phyloP scores from a whole-genome alignment of 2,888 invertebrate species.

The Apoderus coryli region DNA sequence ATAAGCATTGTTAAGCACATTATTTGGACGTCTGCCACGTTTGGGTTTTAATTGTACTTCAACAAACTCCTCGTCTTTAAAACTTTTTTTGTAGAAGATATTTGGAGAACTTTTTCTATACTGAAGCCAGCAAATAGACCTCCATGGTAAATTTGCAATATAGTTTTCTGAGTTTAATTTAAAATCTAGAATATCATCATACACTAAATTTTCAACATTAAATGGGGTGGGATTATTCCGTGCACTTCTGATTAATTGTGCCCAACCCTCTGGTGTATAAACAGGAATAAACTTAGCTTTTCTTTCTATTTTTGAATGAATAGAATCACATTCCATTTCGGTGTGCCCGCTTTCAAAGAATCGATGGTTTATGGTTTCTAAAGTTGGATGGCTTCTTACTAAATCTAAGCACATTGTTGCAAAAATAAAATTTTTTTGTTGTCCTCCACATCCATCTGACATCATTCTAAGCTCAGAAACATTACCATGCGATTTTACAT shows the following conservation, averaged over 20 bases:
- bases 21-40: conserved; percentile 12
- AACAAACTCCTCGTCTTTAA: conserved; percentile 12
- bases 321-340: conserved; percentile 11
- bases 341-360: conserved; percentile 18
- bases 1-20: too few species aligned
- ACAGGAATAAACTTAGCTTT: conserved; percentile 20
- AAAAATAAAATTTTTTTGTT: conserved; percentile 14
- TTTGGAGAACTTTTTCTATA: conserved; percentile 11
- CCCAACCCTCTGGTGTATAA: conserved; percentile 20
- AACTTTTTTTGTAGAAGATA: conserved; percentile 15
- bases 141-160: conserved; percentile 9
- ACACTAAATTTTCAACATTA: conserved; percentile 12
- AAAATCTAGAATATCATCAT: conserved; percentile 15
- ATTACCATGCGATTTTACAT: conserved; percentile 11
- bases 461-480: conserved; percentile 14
- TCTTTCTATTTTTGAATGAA: conserved; percentile 21
- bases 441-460: conserved; percentile 15
- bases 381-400: conserved; percentile 10
- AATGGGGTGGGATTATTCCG: conserved; percentile 15
- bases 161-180: conserved; percentile 7
- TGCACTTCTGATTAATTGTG: conserved; percentile 17
- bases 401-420: conserved; percentile 13
- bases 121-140: conserved; percentile 11
- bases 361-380: conserved; percentile 12
- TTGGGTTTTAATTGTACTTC: conserved; percentile 9